A percentile compares a stretch with the other conserved stretches of the same genome.
phyloP scores from a whole-genome alignment of 2,888 invertebrate species.

The Harpalus rubripes region DNA sequence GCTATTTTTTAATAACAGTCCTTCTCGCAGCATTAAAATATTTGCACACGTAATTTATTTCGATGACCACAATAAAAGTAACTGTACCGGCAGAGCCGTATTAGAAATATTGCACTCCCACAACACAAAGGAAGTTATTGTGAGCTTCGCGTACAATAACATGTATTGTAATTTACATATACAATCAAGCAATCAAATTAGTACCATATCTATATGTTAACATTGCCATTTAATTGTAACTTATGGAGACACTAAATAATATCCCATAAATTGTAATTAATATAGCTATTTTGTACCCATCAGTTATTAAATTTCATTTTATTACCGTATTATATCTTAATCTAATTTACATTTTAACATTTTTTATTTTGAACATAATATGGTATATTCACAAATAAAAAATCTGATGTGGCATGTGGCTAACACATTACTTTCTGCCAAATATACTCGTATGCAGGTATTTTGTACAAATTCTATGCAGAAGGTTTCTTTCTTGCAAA shows the following conservation, averaged over 20 bases:
- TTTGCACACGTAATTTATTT: slow-evolving; percentile 62
- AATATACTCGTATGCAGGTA: too few relatives aligned
- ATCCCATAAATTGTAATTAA: background rate
- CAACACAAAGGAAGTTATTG: background rate
- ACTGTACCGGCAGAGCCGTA: slow-evolving; percentile 44
- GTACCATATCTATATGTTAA: background rate
- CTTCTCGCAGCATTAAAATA: slow-evolving; percentile 60
- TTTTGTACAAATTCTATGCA: too few relatives aligned
- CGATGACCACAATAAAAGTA: slow-evolving; percentile 63
- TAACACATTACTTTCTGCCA: too few relatives aligned
- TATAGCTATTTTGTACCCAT: background rate
- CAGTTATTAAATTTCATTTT: background rate
- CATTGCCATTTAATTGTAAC: background rate
- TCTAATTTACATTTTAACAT: too few relatives aligned
- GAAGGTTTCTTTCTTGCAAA: too few relatives aligned
- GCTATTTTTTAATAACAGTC: slow-evolving; percentile 62
- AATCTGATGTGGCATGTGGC: too few relatives aligned
- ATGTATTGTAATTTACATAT: background rate
- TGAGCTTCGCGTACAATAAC: background rate
- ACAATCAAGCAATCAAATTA: background rate
- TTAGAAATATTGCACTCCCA: background rate
- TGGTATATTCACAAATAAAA: too few relatives aligned
- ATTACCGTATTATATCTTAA: too few relatives aligned
- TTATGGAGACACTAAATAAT: background rate
- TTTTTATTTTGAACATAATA: too few relatives aligned